phyloP scores from a whole-genome alignment of 2,113 vertebrate species.

The Tympanuchus pallidicinctus region DNA sequence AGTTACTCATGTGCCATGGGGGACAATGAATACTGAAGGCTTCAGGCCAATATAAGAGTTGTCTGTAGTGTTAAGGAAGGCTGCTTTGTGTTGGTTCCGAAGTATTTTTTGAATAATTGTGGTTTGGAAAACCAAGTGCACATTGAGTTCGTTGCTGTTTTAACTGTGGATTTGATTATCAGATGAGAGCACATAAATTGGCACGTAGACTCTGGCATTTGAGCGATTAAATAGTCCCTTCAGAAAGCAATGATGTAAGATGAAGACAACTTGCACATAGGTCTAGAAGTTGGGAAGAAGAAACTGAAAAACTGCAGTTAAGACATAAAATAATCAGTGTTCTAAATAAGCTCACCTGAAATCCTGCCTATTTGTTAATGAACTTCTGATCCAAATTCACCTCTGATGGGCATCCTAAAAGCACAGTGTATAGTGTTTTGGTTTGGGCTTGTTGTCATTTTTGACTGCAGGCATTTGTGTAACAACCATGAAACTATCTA shows the following conservation, averaged over 20 bases:
- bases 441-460: accelerated
- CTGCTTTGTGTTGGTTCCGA: constrained; percentile 10
- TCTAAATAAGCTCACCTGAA: background rate
- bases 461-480: background rate
- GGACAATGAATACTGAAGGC: background rate
- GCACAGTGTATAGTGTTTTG: accelerated
- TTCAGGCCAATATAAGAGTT: background rate
- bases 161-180: background rate
- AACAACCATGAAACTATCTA: accelerated
- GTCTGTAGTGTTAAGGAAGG: background rate
- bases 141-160: background rate
- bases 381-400: background rate
- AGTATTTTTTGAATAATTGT: constrained; percentile 12
- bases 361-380: background rate
- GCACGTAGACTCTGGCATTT: background rate
- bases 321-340: background rate
- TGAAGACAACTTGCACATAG: background rate
- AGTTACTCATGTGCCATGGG: background rate
- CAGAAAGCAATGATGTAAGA: background rate
- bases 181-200: background rate
- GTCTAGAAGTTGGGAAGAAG: background rate
- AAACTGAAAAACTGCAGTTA: background rate
- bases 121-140: constrained; percentile 17
- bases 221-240: background rate
- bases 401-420: background rate